Conservation (phyloP, 1,140 invertebrate species). For the Apis laboriosa region DNA sequence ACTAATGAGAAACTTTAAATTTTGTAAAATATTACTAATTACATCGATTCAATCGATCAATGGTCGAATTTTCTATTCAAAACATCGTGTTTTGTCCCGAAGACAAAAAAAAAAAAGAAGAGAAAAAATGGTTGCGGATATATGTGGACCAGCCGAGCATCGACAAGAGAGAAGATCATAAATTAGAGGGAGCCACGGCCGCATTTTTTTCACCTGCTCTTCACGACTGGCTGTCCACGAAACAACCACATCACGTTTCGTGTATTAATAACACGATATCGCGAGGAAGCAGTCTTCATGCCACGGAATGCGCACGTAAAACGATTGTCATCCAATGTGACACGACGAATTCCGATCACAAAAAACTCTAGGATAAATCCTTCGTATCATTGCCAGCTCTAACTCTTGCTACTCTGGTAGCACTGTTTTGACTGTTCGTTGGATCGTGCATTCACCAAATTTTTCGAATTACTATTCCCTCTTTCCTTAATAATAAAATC, state of each 20-base stretch:
- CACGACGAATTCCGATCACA: constrained; percentile 50
- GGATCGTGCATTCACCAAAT: neutral
- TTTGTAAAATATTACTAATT: too few relatives aligned
- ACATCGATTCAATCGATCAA: too few relatives aligned
- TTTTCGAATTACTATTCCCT: neutral
- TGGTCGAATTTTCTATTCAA: neutral
- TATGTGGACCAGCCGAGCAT: constrained; percentile 7
- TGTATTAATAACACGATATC: constrained; percentile 62
- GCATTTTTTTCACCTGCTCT: constrained; percentile 30
- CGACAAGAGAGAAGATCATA: constrained; percentile 12
- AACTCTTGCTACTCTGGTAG: constrained; percentile 58
- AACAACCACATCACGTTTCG: constrained; percentile 52
- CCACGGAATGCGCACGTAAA: constrained; percentile 41
- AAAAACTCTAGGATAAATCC: constrained; percentile 31
- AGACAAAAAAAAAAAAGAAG: neutral
- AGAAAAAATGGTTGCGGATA: neutral
- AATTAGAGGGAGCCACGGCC: constrained; percentile 19
- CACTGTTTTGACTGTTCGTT: constrained; percentile 63
- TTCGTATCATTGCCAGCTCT: constrained; percentile 50
- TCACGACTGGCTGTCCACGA: neutral
- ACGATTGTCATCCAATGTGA: constrained; percentile 59
- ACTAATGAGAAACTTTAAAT: too few relatives aligned
- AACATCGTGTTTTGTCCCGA: neutral
- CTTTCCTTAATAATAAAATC: too few relatives aligned
- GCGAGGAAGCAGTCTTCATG: constrained; percentile 19